Conservation (phyloP, 2,113 vertebrate species). For the Labrus mixtus region DNA sequence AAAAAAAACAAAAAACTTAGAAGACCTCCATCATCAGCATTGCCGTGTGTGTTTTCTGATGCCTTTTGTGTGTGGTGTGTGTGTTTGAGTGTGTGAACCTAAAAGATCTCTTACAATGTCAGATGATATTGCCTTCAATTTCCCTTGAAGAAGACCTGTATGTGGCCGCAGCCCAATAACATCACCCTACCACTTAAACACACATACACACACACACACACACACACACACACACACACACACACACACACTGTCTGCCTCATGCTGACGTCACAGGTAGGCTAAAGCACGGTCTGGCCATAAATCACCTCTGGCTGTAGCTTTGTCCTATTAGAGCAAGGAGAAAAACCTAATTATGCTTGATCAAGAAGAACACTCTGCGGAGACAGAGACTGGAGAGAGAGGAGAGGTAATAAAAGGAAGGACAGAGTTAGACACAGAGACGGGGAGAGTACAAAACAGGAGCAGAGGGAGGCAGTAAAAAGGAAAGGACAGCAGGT, state of each 20-base stretch:
- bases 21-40: neutral
- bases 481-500: conserved; percentile 44
- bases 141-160: conserved; percentile 63
- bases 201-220: conserved; percentile 26
- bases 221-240: conserved; percentile 25
- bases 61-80: neutral
- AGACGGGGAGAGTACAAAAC: conserved; percentile 61
- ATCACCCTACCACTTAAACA: conserved; percentile 38
- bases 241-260: conserved; percentile 28
- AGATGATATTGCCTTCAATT: conserved; percentile 65
- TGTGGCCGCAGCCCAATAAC: conserved; percentile 50
- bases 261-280: conserved; percentile 68
- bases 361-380: conserved; percentile 81
- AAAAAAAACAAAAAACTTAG: neutral
- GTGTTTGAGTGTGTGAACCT: conserved; percentile 35
- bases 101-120: conserved; percentile 65
- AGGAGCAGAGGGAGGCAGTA: conserved; percentile 42
- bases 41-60: neutral
- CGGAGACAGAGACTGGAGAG: conserved; percentile 66
- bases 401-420: conserved; percentile 70
- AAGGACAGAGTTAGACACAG: conserved; percentile 67
- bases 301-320: conserved; percentile 82
- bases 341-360: conserved; percentile 84
- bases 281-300: conserved; percentile 72
- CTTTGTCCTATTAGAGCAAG: conserved; percentile 82